Evolutionary conservation across 2,113 vertebrate species (phyloP).

Genomic region (Boulengeromyrus knoepffleri): DNA sequence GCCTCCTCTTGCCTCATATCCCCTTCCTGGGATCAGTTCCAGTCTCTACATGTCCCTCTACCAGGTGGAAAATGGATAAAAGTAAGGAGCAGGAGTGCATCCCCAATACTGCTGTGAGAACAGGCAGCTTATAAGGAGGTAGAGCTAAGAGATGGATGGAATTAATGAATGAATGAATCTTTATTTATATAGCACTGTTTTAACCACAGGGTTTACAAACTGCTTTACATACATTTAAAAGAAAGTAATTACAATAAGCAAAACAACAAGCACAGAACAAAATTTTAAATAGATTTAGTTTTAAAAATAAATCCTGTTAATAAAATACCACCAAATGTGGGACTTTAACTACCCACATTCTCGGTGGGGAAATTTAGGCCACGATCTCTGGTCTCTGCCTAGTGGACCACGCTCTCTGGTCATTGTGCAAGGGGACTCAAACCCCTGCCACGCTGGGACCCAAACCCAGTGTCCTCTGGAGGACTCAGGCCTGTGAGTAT

Average conservation of each 20-base stretch:
- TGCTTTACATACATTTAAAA: background rate
- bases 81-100: background rate
- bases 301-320: background rate
- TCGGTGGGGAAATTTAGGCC: background rate
- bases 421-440: background rate
- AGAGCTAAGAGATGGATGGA: background rate
- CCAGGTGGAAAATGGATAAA: background rate
- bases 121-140: background rate
- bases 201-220: background rate
- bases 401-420: background rate
- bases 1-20: background rate
- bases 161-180: background rate
- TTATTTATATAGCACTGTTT: background rate
- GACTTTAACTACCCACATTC: background rate
- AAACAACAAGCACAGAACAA: background rate
- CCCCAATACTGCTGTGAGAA: background rate
- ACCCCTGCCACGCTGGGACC: background rate
- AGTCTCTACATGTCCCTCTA: background rate
- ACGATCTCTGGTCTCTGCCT: background rate
- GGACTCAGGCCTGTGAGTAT: too few species aligned
- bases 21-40: background rate
- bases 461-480: background rate
- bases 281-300: background rate
- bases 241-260: background rate
- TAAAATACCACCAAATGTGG: background rate